Evolutionary conservation across 2,888 invertebrate genomes (phyloP).

Genomic region (Germaria angustata): DNA sequence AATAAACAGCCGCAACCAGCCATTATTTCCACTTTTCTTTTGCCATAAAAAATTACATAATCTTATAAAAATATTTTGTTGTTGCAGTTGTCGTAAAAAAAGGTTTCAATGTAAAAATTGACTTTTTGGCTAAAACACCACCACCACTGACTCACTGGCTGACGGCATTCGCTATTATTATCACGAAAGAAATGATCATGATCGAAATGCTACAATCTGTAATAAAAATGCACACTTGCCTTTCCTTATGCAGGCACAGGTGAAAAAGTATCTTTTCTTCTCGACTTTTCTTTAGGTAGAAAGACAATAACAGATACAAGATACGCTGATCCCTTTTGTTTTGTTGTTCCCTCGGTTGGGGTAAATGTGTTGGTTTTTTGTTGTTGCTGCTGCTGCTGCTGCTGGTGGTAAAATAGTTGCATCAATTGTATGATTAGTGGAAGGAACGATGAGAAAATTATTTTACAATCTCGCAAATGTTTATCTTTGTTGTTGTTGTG

Average conservation of each 20-base stretch:
- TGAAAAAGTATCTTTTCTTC: conserved; percentile 42
- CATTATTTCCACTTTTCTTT: conserved; percentile 38
- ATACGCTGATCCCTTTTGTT: conserved; percentile 43
- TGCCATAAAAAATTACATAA: conserved; percentile 35
- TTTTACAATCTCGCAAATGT: conserved; percentile 59
- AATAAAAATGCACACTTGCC: conserved; percentile 59
- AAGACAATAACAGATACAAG: neutral
- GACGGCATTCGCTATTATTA: neutral
- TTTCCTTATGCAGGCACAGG: conserved; percentile 45
- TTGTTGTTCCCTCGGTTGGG: neutral
- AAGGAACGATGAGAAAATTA: conserved; percentile 52
- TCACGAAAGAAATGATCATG: conserved; percentile 16
- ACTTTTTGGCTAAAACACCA: conserved; percentile 66
- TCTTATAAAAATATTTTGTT: conserved; percentile 9
- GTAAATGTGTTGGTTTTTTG: neutral
- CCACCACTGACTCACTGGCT: neutral
- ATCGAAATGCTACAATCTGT: conserved; percentile 23
- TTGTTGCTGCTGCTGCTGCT: conserved; percentile 37
- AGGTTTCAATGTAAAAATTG: conserved; percentile 55
- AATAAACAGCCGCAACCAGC: conserved; percentile 3
- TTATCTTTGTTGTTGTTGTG: neutral
- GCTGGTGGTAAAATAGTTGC: conserved; percentile 41
- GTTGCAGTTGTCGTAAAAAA: conserved; percentile 40
- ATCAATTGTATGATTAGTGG: conserved; percentile 49
- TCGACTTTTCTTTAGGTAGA: conserved; percentile 47